Evolutionary conservation across 1,140 invertebrate species (phyloP), one percentile per base, ranked within the genome.

Genomic region (Diuraphis noxia): DNA sequence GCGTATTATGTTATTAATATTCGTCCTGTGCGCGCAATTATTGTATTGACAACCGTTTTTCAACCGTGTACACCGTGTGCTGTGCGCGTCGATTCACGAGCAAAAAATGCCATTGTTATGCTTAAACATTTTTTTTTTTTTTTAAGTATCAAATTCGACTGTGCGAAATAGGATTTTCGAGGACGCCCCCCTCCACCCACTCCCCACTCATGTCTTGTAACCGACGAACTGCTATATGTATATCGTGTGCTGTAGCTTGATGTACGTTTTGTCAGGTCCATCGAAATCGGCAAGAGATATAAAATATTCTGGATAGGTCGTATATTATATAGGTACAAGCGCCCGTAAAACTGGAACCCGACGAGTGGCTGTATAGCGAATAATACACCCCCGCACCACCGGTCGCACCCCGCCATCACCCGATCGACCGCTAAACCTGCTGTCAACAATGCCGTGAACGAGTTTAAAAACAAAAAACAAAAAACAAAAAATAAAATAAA

Each of bases 1-100:
- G 56, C 56, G 56, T 72, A 72, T n/a, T n/a, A 72, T 72, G 56
- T 72, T n/a, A 72, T 72, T 72, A 72, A 72, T 72, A 72, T 72
- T 72, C 56, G 13, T 72, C 56, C 30, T 72, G n/a, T 72, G 19
- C 30, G 1, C 56, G 56, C 30, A 63, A n/a, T n/a, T 63, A 63
- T 63, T 63, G 17, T n/a, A 63, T 72, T 72, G 30, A 72, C 56
- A n/a, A n/a, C 13, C 13, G 56, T 72, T 72, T 72, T 72, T 72
- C n/a, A n/a, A 72, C 56, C 30, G 4, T 34, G 56, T 72, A 72
- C 56, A 63, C 10, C 56, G 56, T 13, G 56, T 2, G n/a, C n/a
- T n/a, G n/a, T 63, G 10, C n/a, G 13, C 30, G 56, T 72, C 13
- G 30, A n/a, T 13, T 21, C 13, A 10, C n/a, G 4, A n/a, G 13